phyloP scores from a whole-genome alignment of 2,888 invertebrate genomes.

The Orthosia incerta region DNA sequence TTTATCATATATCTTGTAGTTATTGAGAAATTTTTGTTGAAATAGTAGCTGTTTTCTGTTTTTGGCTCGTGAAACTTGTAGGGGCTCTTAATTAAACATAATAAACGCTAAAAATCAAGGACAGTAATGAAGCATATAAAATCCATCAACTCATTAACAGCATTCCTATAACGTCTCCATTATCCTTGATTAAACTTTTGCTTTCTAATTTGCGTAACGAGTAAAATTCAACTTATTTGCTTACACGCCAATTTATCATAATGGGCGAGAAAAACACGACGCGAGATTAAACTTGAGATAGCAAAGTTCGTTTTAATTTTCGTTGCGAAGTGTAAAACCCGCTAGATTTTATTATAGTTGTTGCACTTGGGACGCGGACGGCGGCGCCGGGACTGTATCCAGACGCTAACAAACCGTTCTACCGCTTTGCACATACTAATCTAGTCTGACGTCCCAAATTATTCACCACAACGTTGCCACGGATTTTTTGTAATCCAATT shows the following conservation, averaged over 20 bases:
- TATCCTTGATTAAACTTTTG: conserved; percentile 47
- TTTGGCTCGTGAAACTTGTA: too few species aligned
- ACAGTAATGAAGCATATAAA: conserved; percentile 6
- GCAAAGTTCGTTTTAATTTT: conserved; percentile 64
- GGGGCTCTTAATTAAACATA: background rate
- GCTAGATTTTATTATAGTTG: conserved; percentile 51
- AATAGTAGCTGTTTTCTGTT: too few species aligned
- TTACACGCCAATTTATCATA: conserved; percentile 58
- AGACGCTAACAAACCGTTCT: conserved; percentile 51
- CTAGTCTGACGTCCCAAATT: conserved; percentile 43
- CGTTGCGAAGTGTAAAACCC: conserved; percentile 58
- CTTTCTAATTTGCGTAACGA: conserved; percentile 53
- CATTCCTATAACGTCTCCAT: conserved; percentile 33
- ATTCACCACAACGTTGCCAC: conserved; percentile 29
- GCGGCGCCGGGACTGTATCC: conserved; percentile 15
- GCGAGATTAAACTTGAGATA: conserved; percentile 60
- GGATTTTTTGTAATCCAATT: conserved; percentile 16
- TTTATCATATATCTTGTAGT: too few species aligned
- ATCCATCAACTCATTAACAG: conserved; percentile 18
- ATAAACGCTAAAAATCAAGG: conserved; percentile 4
- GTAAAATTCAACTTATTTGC: conserved; percentile 59
- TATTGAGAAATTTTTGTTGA: too few species aligned
- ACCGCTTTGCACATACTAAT: conserved; percentile 45
- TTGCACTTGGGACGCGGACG: conserved; percentile 52
- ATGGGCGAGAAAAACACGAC: conserved; percentile 58